Evolutionary conservation across 2,113 vertebrate genomes (phyloP).

Genomic region (Saiga tatarica): DNA sequence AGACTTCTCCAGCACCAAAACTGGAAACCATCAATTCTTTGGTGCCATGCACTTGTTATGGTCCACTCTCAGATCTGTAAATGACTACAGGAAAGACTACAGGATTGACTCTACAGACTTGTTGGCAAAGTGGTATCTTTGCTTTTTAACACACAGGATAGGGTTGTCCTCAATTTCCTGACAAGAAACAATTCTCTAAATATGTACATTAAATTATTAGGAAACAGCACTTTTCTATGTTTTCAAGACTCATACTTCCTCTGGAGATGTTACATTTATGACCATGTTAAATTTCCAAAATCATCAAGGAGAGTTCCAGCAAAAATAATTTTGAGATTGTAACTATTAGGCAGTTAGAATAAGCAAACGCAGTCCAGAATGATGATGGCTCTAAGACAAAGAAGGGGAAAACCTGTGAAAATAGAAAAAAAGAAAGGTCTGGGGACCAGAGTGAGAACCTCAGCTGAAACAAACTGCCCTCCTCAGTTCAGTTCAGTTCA

Average conservation of each 20-base stretch:
- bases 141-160: background rate
- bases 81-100: background rate
- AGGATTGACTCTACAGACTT: background rate
- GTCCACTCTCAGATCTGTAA: background rate
- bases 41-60: background rate
- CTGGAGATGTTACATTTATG: background rate
- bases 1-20: background rate
- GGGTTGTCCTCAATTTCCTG: background rate
- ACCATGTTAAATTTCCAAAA: background rate
- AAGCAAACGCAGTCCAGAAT: background rate
- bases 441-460: background rate
- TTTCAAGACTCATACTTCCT: background rate
- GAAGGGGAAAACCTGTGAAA: accelerated
- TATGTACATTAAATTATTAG: background rate
- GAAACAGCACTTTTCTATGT: background rate
- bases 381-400: background rate
- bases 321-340: background rate
- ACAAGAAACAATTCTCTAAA: background rate
- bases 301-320: background rate
- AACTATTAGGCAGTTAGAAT: background rate
- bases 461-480: background rate
- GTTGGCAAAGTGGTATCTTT: background rate
- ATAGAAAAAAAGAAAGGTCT: background rate
- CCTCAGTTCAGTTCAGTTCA: background rate
- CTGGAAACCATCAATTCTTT: background rate